Evolutionary conservation across 2,888 invertebrate genomes (phyloP).

Genomic region (Agrochola lota): DNA sequence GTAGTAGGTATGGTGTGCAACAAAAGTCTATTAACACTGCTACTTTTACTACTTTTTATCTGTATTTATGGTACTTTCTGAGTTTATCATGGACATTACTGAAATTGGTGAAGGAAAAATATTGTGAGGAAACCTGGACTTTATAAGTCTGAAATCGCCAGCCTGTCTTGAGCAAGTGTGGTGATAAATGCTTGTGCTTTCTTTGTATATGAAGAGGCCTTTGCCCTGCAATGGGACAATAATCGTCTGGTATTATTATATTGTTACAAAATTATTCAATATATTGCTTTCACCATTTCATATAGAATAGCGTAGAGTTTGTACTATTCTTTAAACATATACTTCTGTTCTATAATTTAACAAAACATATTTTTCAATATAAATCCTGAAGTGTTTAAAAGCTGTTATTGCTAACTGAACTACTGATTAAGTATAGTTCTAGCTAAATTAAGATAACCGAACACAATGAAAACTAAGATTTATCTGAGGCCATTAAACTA

Average conservation of each 20-base stretch:
- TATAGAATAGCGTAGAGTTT: too few relatives aligned
- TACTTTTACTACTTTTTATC: not conserved
- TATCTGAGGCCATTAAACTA: conserved; percentile 41
- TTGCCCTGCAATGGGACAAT: not conserved
- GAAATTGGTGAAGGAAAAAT: too few relatives aligned
- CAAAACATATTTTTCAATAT: too few relatives aligned
- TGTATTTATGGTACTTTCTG: not conserved
- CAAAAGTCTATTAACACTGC: not conserved
- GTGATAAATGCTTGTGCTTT: not conserved
- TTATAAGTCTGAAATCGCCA: not conserved
- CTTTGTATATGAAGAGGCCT: not conserved
- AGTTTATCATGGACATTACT: too few relatives aligned
- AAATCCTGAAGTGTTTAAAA: not conserved
- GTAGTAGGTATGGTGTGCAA: not conserved
- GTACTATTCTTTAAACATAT: not conserved
- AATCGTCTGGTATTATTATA: not conserved
- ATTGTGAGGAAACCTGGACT: too few relatives aligned
- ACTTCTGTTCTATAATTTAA: too few relatives aligned
- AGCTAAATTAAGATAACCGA: conserved; percentile 10
- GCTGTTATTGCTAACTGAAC: not conserved
- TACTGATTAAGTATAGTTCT: not conserved
- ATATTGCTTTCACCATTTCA: not conserved
- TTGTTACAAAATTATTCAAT: not conserved
- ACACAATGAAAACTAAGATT: conserved; percentile 24
- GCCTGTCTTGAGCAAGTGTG: too few relatives aligned